Evolutionary conservation across 2,797 vertebrate genomes (phyloP).

Genomic region (Tadarida brasiliensis): DNA sequence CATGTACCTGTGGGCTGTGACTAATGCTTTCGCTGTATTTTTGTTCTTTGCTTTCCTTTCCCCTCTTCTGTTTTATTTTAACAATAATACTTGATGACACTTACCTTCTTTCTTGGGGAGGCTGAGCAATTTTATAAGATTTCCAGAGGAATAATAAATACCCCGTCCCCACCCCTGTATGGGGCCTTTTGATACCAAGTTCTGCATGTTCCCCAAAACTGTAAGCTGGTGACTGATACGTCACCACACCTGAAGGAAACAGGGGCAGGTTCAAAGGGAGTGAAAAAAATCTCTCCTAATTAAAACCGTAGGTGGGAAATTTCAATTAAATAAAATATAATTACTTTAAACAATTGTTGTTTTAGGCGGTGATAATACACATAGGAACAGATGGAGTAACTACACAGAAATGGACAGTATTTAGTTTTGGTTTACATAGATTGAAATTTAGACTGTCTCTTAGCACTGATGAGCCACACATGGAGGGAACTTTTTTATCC

Average conservation of each 20-base stretch:
- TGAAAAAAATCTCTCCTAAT: constrained; percentile 15
- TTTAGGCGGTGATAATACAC: neutral
- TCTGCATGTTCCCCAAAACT: constrained; percentile 8
- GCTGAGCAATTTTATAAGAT: constrained; percentile 43
- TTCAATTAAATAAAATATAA: constrained; percentile 51
- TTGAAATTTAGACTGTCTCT: neutral
- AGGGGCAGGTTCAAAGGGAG: neutral
- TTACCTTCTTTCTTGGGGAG: neutral
- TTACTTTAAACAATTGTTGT: neutral
- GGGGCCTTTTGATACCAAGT: constrained; percentile 33
- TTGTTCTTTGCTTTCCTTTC: neutral
- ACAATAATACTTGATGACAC: neutral
- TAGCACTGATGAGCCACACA: neutral
- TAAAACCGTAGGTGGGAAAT: constrained; percentile 63
- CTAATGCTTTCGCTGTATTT: neutral
- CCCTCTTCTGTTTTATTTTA: constrained; percentile 30
- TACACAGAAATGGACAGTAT: neutral
- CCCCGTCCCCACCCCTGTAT: neutral
- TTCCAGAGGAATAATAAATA: neutral
- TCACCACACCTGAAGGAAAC: neutral
- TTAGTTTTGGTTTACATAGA: neutral
- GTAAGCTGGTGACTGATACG: constrained; percentile 21
- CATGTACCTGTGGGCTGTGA: neutral
- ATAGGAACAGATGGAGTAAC: neutral
- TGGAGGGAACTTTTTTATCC: neutral